Evolutionary conservation across 2,113 vertebrate genomes (phyloP).

Genomic region (Burhinus oedicnemus): DNA sequence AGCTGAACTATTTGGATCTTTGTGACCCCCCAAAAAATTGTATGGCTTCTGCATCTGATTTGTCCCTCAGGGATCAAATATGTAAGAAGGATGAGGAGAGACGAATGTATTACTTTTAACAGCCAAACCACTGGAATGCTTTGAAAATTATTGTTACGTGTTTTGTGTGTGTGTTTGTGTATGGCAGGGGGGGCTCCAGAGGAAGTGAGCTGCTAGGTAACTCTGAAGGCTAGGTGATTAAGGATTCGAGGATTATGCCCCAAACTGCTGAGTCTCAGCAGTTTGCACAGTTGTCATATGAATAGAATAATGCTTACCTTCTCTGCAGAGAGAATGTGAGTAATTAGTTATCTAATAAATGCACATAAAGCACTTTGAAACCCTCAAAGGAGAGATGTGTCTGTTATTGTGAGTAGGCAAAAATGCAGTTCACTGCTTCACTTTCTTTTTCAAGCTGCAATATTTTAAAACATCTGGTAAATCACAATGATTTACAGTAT

Average conservation of each 20-base stretch:
- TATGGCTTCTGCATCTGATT: background rate
- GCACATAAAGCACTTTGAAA: background rate
- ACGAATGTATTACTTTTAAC: background rate
- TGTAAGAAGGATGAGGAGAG: background rate
- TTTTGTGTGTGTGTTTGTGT: background rate
- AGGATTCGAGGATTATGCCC: background rate
- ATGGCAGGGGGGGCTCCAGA: background rate
- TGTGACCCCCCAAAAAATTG: background rate
- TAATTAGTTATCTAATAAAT: background rate
- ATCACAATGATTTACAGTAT: background rate
- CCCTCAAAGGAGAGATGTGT: background rate
- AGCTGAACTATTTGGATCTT: background rate
- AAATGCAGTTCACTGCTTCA: background rate
- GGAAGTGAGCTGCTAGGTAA: background rate
- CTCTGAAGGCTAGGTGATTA: background rate
- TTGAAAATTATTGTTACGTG: background rate
- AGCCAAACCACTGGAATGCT: background rate
- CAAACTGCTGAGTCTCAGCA: background rate
- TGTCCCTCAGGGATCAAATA: background rate
- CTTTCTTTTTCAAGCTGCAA: background rate
- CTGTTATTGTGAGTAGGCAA: background rate
- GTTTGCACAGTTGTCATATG: background rate
- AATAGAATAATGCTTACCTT: background rate
- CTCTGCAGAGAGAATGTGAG: background rate
- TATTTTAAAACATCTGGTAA: background rate